Evolutionary conservation across 2,113 vertebrate genomes (phyloP), one percentile per base, ranked within the genome.

Genomic region (Xiphophorus hellerii): DNA sequence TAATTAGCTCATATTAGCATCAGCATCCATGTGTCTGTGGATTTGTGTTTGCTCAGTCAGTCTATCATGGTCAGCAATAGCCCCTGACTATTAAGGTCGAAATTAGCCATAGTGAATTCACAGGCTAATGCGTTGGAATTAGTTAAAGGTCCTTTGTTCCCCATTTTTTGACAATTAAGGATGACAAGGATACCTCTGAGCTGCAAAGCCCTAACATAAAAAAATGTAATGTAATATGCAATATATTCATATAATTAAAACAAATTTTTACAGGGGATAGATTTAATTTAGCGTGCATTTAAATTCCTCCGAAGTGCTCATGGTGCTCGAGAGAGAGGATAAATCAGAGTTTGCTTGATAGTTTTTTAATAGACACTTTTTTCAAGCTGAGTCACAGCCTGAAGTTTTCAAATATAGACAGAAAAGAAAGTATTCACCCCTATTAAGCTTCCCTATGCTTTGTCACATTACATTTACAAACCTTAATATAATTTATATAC

Each of bases 1-100:
- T 88, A 87, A 91, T 92, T 89, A 91, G 71, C 85, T 75, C 73
- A 73, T 76, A 91, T 92, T 88, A 88, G 71, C 77, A 73, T 87
- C 82, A 76, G 66, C 71, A 61, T 85, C 39, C 14, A 42, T 42
- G 39, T 42, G 39, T 42, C 39, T 14, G 13, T 3, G 39, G 39
- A 51, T 61, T 48, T 66, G 25, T 48, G 27, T 51, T 51, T 51
- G 20, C 48, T 22, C 17, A 51, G 48, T 22, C 48, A 25, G 48
- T 51, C 48, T 0, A 22, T 51, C 15, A 25, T 51, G 48, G 48
- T 51, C 20, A 51, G 48, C 48, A 51, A 25, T 71, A 58, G 39
- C 58, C 64, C 78, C 62, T 62, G 71, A 72, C 54, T 80, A 31
- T 48, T 68, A 79, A 39, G 73, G 39, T 80, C 81, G 62, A 72